Base-by-base conservation (phyloP, 2,113 vertebrate species). In the Odontophorus gujanensis region DNA sequence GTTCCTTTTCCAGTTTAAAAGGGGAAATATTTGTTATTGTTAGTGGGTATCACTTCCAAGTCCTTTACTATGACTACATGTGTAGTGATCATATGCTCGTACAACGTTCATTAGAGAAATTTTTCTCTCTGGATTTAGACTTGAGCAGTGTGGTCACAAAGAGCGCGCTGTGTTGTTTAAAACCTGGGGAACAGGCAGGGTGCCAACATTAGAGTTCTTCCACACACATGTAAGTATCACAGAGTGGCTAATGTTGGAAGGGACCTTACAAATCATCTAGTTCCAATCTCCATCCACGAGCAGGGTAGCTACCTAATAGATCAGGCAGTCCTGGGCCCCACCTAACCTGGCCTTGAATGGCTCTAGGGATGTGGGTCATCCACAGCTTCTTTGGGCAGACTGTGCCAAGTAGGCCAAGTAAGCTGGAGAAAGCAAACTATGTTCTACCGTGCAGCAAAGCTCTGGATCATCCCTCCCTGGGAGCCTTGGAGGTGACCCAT, bases 381-480 rank as follows among this genome's bases (percentile, higher is more conserved):
- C 50, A 26, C 50, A 51, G 50, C 25, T 53, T 53, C 51, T 53
- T 13, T 53, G 51, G 26, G 51, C 51, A 53, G 51, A 26, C 51
- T 16, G 51, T 30, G 26, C 26, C 26, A 53, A 30, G 2, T 28
- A 61, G 73, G 42, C 8, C 13, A 51, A 1, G 67, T 59, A 62
- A 78, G 14, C 32, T 43, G 42, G 53, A 53, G 42, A 66, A 71
- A 50, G 55, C 73, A 71, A 66, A 81, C 16, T 28, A 19, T 28
- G 30, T 86, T 63, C 61, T 42, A 4, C 13, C 11, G 9, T 13
- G 6, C 1, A 38, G 66, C 57, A 42, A 40, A 71, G 16, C 18
- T 75, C 57, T 38, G 61, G 32, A 24, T 78, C 0, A 0, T 45
- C 81, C 12, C 22, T 80, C 30, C 8, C 0, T 26, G n/a, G 61